Base-by-base conservation (phyloP, 1,140 invertebrate genomes). In the Zaprionus nigranus region DNA sequence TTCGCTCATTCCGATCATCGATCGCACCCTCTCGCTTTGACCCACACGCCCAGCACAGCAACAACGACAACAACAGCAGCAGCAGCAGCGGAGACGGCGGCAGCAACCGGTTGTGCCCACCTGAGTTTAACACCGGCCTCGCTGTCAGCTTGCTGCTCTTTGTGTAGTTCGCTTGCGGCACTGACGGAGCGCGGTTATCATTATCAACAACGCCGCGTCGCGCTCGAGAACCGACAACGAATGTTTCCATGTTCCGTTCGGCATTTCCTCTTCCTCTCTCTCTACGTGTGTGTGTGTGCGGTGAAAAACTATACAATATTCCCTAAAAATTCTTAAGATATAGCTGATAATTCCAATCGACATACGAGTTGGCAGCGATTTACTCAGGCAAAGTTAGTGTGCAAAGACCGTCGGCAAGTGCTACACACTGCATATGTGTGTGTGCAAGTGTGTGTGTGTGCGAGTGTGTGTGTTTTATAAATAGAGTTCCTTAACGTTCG, bases 161-260 rank as follows among this genome's bases (percentile, higher is more conserved):
- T 67, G 71, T 67, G 85, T 90, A 90, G 85, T 90, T 82, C 63
- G 85, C 82, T 90, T 81, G 75, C 86, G 85, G 85, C 85, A 78
- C 67, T 82, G 85, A 72, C 87, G 77, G 79, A 77, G 85, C 86
- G 81, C 85, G 76, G 85, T 90, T 82, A 85, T 76, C 73, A 63
- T 46, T 46, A 40, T 40, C 38, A 2, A 46, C 7, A 68, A 66
- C 51, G 66, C 75, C 75, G 81, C 81, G 70, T 79, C 79, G 82
- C 74, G 69, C 68, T 78, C 51, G 34, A 59, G 20, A 59, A 36
- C n/a, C 56, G 64, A 64, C 30, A 36, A 28, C 17, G 63, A 40
- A 38, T 67, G 46, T 51, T 28, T 60, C n/a, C 57, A 66, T 71
- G 36, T 66, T 71, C 63, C 62, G 49, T 13, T 53, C 60, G 63